A percentile compares a stretch with the other conserved stretches of the same genome.
phyloP scores from a whole-genome alignment of 1,140 invertebrate species.

The Sitophilus oryzae region DNA sequence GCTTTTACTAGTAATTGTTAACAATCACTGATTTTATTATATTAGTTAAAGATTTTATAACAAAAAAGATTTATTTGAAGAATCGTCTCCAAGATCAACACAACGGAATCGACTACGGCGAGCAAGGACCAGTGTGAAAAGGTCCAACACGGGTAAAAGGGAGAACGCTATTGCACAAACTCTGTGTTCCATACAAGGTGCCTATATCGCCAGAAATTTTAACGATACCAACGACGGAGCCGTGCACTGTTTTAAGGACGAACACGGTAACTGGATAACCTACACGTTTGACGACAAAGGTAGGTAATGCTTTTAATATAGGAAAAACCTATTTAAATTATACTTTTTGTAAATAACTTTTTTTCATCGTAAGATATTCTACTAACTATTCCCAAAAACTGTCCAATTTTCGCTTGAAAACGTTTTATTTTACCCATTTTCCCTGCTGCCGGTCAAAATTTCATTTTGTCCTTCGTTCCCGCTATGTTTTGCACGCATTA shows the following conservation, averaged over 20 bases:
- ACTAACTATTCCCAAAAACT: no score
- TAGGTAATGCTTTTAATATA: background rate
- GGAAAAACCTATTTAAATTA: no score
- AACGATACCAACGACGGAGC: conserved; percentile 83
- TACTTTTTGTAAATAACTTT: no score
- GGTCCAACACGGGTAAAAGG: conserved; percentile 34
- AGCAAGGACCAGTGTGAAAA: conserved; percentile 15
- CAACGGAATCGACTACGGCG: conserved; percentile 13
- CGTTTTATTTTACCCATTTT: no score
- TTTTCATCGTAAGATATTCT: no score
- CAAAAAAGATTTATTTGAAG: conserved; percentile 6
- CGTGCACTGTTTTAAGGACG: conserved; percentile 77
- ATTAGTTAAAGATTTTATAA: no score
- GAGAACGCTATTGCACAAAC: conserved; percentile 35
- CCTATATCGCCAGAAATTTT: conserved; percentile 74
- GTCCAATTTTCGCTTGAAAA: no score
- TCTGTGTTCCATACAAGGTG: conserved; percentile 46
- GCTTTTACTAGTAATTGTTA: no score
- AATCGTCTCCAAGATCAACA: conserved; percentile 20
- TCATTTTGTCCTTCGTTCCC: no score
- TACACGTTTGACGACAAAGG: conserved; percentile 83
- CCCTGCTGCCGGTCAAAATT: no score
- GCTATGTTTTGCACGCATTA: no score
- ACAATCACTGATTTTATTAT: no score
- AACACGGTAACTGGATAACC: conserved; percentile 66